Conservation (phyloP, 2,797 vertebrate species). For the Chloroceryle amazona region DNA sequence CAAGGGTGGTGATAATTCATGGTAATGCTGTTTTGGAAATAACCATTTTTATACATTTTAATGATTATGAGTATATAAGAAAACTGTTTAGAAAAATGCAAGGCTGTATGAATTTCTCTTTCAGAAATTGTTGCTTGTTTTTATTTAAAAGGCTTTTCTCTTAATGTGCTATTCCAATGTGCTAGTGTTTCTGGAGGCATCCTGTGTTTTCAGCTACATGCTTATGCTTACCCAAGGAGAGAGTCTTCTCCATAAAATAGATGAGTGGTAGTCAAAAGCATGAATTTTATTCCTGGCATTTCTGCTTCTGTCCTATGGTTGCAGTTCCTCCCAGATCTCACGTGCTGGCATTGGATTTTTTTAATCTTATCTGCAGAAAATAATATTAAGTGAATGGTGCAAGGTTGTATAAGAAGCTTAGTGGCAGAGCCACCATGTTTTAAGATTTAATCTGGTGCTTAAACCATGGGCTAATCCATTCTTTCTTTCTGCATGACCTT, state of each 20-base stretch:
- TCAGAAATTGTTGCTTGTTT: constrained; percentile 48
- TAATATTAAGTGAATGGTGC: neutral
- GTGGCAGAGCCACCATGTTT: neutral
- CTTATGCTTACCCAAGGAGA: neutral
- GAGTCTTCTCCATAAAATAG: neutral
- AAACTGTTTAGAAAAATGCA: constrained; percentile 52
- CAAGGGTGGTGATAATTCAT: constrained; percentile 70
- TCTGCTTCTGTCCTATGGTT: neutral
- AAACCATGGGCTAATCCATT: neutral
- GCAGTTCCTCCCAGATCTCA: neutral
- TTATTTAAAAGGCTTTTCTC: constrained; percentile 29
- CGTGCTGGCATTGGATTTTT: neutral
- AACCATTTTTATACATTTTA: constrained; percentile 76
- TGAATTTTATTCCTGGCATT: neutral
- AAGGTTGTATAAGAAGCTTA: neutral
- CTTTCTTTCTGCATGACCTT: neutral
- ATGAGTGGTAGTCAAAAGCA: neutral
- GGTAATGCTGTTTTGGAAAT: constrained; percentile 75
- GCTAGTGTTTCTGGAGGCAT: neutral
- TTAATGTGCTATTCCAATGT: neutral
- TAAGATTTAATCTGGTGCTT: neutral
- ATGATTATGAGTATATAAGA: constrained; percentile 59
- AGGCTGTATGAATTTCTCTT: neutral
- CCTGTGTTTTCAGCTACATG: neutral
- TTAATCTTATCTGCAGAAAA: neutral